Evolutionary conservation across 2,113 vertebrate genomes (phyloP).

Genomic region (Proterorhinus semilunaris): DNA sequence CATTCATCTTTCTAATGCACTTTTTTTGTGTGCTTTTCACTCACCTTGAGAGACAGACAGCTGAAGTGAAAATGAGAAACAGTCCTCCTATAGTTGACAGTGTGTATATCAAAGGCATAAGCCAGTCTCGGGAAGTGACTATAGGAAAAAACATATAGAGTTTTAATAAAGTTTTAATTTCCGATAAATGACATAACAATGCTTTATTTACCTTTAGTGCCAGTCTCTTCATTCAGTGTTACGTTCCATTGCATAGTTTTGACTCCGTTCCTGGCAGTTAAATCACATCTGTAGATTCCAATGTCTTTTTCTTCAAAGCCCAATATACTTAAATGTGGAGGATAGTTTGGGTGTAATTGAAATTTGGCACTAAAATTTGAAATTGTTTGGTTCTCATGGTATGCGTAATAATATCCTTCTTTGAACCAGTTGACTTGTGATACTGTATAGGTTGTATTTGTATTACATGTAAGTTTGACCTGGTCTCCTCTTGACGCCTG

Average conservation of each 20-base stretch:
- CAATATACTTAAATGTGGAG: slow-evolving; percentile 6
- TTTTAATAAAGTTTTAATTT: background rate
- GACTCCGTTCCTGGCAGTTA: accelerated
- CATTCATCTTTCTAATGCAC: too few relatives aligned
- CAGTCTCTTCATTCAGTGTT: slow-evolving; percentile 1
- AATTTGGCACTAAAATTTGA: slow-evolving; percentile 28
- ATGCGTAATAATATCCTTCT: accelerated
- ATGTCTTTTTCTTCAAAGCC: slow-evolving; percentile 21
- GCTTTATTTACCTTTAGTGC: slow-evolving; percentile 36
- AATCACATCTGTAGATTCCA: slow-evolving; percentile 25
- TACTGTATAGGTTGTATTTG: accelerated
- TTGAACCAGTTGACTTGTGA: slow-evolving; percentile 18
- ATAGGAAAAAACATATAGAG: background rate
- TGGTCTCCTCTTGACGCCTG: slow-evolving; percentile 20
- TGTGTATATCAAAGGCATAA: background rate
- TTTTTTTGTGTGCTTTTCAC: background rate
- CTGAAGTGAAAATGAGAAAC: slow-evolving; percentile 7
- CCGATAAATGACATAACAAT: background rate
- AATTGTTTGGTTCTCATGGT: accelerated
- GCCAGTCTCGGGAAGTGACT: background rate
- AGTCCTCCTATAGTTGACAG: background rate
- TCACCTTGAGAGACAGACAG: slow-evolving; percentile 39
- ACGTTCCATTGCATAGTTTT: slow-evolving; percentile 10
- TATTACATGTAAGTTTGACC: slow-evolving; percentile 16
- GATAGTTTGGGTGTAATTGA: background rate